Evolutionary conservation across 2,113 vertebrate genomes (phyloP), one percentile per base, ranked within the genome.

Genomic region (Haemorhous mexicanus): DNA sequence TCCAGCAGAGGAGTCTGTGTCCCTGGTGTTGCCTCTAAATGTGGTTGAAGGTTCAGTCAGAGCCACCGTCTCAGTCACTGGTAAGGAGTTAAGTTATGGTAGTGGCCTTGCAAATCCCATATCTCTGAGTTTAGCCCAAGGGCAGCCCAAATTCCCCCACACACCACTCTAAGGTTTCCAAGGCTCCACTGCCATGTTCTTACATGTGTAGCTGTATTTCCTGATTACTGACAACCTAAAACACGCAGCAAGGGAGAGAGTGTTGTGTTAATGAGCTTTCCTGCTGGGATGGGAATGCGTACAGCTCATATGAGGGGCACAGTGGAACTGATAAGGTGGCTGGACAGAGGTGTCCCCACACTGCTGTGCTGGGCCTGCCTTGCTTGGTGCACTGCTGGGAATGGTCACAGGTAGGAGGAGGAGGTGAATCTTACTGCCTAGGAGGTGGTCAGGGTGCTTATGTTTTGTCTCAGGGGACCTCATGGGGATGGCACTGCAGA

Each of bases 401-500:
- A 39, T 0, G 7, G 35, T 66, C n/a, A 47, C 11, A 39, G 21
- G 13, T 18, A 46, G 58, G 32, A 80, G 53, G 32, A 79, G 37
- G 12, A 93, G 55, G 9, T 53, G 70, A 41, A 66, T 66, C 67
- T 21, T 70, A 7, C 52, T 70, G 81, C 30, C 15, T 27, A n/a
- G 62, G 37, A 67, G 15, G 28, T 24, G 37, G 6, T 92, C 30
- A 86, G 26, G 32, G 23, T 90, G 43, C 12, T 27, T 39, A 1
- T 63, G 18, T 35, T 93, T 17, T 89, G 30, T 70, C 70, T 47
- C 95, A 99, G 53, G 53, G 19, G 99, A 99, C 88, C 93, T 98
- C 68, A 97, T 98, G 98, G 98, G 98, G 23, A 63, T 43, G 0
- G 98, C 98, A 39, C 96, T 98, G 89, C 95, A 98, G 95, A 98